Base-by-base conservation (phyloP, 1,140 invertebrate genomes). In the Macrobrachium nipponense region DNA sequence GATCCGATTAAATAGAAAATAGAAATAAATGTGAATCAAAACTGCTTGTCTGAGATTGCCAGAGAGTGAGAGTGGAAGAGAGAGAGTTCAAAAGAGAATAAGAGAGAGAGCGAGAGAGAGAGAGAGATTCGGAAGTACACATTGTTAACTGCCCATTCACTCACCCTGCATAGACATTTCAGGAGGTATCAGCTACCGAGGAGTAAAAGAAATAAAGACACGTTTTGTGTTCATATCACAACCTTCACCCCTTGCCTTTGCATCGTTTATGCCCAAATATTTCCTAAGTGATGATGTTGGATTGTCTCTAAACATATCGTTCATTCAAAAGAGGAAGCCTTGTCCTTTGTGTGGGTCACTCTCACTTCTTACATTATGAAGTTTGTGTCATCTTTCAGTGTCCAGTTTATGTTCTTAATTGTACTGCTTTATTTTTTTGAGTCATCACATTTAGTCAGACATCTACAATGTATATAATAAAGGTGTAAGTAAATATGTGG, bases 261-360 rank as follows among this genome's bases (percentile, higher is more conserved):
- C 77, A 80, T 86, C 84, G 84, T 86, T 86, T 86, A 80, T 86
- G 78, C 62, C 76, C 77, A 75, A 60, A 51, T 51, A 80, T 86
- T 75, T 86, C 84, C 77, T 86, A 86, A 86, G 84, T 86, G 84
- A 86, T 85, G 83, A 85, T 80, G 84, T 86, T 86, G 84, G 84
- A 86, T 86, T 86, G 84, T 86, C 84, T 80, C 84, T 80, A 86
- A 86, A 86, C 84, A 86, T 86, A 86, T 86, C 84, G 84, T 86
- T 86, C 84, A 86, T 83, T 83, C 82, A 79, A 86, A 85, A 86
- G 80, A 86, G 80, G 84, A 86, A 86, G 84, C 84, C 84, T 86
- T 86, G 77, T 86, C 84, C 84, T 86, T 86, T 86, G 84, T 86
- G 84, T 86, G 84, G 72, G 44, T 80, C 84, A 80, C 75, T 80